These are phyloP conservation scores for Notothenia rossii DNA, from an alignment of 2,113 vertebrate species.

Conservation along the genomic window DNA sequence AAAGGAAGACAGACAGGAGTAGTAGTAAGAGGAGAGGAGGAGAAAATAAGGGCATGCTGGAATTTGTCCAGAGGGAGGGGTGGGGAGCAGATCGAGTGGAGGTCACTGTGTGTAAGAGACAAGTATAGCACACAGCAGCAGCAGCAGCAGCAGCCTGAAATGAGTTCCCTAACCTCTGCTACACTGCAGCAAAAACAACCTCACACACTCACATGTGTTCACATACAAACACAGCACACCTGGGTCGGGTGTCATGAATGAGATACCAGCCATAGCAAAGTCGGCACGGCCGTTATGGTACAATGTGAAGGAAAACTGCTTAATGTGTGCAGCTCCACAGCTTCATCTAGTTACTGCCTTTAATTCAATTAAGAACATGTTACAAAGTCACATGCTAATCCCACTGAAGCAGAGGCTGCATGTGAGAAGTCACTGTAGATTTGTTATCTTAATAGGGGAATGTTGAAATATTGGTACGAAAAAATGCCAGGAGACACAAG, in stretches of 20 bases:
- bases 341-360: not conserved
- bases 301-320: not conserved
- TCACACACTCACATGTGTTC: not conserved
- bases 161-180: slow-evolving; percentile 40
- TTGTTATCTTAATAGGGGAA: not conserved
- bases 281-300: not conserved
- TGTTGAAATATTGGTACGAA: not conserved
- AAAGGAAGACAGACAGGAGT: slow-evolving; percentile 1
- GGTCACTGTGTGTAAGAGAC: slow-evolving; percentile 27
- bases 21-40: not conserved
- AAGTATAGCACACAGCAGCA: not conserved
- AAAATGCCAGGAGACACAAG: not conserved
- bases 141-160: slow-evolving; percentile 20
- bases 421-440: not conserved
- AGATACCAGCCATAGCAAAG: not conserved
- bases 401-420: slow-evolving; percentile 17
- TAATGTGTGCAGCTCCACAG: not conserved
- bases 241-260: slow-evolving; percentile 2
- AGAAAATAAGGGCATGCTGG: slow-evolving; percentile 28
- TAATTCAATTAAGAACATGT: slow-evolving; percentile 44
- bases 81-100: slow-evolving; percentile 12
- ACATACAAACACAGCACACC: slow-evolving; percentile 16
- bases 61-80: slow-evolving; percentile 15
- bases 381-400: slow-evolving; percentile 48
- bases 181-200: not conserved